Evolutionary conservation across 2,797 vertebrate genomes (phyloP).

Genomic region (Apogon hyalosoma): DNA sequence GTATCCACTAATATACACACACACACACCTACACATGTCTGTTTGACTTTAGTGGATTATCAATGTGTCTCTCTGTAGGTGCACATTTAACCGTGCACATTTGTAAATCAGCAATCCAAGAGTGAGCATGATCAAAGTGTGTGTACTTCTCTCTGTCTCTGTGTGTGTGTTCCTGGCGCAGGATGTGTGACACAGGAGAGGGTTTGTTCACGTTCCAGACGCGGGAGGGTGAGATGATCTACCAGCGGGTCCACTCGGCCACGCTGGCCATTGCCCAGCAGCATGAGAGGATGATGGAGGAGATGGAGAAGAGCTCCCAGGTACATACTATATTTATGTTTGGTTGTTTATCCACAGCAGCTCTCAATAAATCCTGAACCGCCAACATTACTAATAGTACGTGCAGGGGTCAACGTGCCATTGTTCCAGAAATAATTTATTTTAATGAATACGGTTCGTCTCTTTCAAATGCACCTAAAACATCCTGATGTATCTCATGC

Average conservation of each 20-base stretch:
- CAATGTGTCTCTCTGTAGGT: slow-evolving; percentile 30
- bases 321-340: slow-evolving; percentile 74
- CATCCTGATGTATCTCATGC: neutral
- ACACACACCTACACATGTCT: neutral
- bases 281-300: slow-evolving; percentile 97
- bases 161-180: slow-evolving; percentile 80
- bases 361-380: slow-evolving; percentile 1
- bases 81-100: slow-evolving; percentile 59
- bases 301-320: slow-evolving; percentile 98
- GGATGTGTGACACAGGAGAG: slow-evolving; percentile 99
- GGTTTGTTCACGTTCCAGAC: slow-evolving; percentile 99
- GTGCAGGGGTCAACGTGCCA: slow-evolving; percentile 8
- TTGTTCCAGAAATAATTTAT: slow-evolving; percentile 10
- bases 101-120: slow-evolving; percentile 67
- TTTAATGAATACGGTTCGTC: neutral
- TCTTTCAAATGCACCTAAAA: neutral
- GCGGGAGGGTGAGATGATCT: slow-evolving; percentile 98
- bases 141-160: slow-evolving; percentile 54
- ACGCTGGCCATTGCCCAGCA: slow-evolving; percentile 98
- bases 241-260: slow-evolving; percentile 98
- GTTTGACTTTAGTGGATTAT: slow-evolving; percentile 46
- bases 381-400: slow-evolving; percentile 22
- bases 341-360: slow-evolving; percentile 37
- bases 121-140: slow-evolving; percentile 66
- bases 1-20: slow-evolving; percentile 14